Conservation (phyloP, 2,797 vertebrate genomes). For the Onychomys leucogaster region DNA sequence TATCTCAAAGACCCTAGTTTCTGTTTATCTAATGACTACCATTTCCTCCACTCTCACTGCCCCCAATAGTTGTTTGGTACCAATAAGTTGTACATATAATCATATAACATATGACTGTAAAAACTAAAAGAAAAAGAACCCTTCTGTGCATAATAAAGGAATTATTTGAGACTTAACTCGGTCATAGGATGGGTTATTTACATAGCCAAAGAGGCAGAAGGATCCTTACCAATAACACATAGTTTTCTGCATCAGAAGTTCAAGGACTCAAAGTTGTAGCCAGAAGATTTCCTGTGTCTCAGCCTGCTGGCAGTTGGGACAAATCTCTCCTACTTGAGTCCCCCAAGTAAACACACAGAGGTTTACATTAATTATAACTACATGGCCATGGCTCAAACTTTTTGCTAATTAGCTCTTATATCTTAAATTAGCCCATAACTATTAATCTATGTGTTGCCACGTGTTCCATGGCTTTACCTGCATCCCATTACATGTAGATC, state of each 20-base stretch:
- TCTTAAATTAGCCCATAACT: too few species aligned
- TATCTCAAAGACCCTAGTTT: neutral
- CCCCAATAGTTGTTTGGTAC: neutral
- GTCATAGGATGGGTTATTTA: neutral
- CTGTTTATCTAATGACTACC: constrained; percentile 2
- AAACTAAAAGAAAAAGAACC: neutral
- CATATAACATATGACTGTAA: neutral
- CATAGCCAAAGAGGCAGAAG: constrained; percentile 5
- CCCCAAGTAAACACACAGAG: too few species aligned
- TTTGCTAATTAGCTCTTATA: too few species aligned
- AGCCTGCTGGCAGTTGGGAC: too few species aligned
- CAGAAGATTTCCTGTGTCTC: too few species aligned
- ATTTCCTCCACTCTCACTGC: neutral
- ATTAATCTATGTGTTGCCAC: too few species aligned
- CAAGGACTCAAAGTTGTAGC: neutral
- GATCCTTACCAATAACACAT: neutral
- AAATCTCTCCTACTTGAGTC: too few species aligned
- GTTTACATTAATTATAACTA: too few species aligned
- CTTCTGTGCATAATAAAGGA: neutral
- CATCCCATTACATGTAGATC: too few species aligned
- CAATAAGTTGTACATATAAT: neutral
- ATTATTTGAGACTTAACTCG: constrained; percentile 38
- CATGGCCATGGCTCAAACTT: too few species aligned
- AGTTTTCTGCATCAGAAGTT: constrained; percentile 26
- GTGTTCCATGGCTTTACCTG: too few species aligned